Evolutionary conservation across 1,140 invertebrate species (phyloP), one percentile per base, ranked within the genome.

Genomic region (Tetramorium alpestre): DNA sequence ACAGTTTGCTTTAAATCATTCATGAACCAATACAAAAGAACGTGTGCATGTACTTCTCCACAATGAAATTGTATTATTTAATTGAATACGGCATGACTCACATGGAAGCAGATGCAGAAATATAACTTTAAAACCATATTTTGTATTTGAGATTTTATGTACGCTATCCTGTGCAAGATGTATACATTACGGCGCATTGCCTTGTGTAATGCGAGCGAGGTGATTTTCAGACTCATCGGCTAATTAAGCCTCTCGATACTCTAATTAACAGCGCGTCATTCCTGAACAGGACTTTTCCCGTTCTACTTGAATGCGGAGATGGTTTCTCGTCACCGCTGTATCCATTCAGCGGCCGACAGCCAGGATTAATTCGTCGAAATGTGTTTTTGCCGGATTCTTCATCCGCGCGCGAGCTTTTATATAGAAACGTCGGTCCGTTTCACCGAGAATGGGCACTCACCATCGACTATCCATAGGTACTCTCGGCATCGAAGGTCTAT

Each of bases 221-320:
- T 58, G 76, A 78, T 88, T 56, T 84, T 87, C 33, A 33, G 22
- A 60, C 65, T 86, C 76, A 77, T 90, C 76, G 89, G 77, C 82
- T 91, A 91, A 90, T 91, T 90, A 90, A 90, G 81, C 82, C 77
- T 69, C 87, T 90, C 72, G 72, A 88, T 78, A 65, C 82, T 58
- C 70, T 91, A 88, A 88, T 91, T 91, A 91, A 87, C 82, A 67
- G 81, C 72, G 60, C 77, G 82, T 90, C 82, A 88, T 88, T 62
- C 77, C 56, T 41, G 82, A 86, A n/a, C 18, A 13, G 69, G 54
- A 89, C 69, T 89, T 75, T 84, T 84, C 64, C 18, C 47, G 38
- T 28, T 18, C 1, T 56, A 65, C 64, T 70, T 58, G 69, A 89
- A 90, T 62, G 64, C 64, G 44, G 41, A 38, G 64, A 28, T 38